Evolutionary conservation across 2,888 invertebrate genomes (phyloP), one percentile per base, ranked within the genome.

Genomic region (Coecobrya sp.): DNA sequence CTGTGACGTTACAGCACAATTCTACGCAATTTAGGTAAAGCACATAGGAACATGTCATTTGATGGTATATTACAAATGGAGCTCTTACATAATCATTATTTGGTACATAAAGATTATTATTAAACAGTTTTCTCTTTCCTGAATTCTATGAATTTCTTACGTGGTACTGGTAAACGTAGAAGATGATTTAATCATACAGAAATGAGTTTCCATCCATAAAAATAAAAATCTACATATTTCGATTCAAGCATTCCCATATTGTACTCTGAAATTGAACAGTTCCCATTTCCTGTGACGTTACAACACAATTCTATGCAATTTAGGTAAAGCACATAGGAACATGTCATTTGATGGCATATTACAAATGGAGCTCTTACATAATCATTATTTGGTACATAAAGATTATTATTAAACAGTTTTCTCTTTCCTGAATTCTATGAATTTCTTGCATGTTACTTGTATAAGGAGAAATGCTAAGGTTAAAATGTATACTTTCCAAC

Each of bases 181-280:
- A 62, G 86, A 87, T 62, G 45, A 76, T 87, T 76, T 76, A 87
- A 87, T 87, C 87, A 87, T 76, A 59, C 25, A 19, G 65, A 87
- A 87, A 87, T 87, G 87, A 86, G 73, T 19, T 68, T 73, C 55
- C 52, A 30, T 1, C 70, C 8, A 62, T 25, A 70, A 45, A 87
- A 76, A 76, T n/a, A n/a, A n/a, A n/a, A n/a, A n/a, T n/a, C 42
- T n/a, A 22, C 59, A 52, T 52, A 11, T 19, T 19, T 59, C 59
- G n/a, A n/a, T n/a, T n/a, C n/a, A n/a, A 7, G 19, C 19, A 5
- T 59, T 19, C 19, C 1, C 19, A 19, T 59, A 8, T 59, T 59
- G n/a, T 5, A 59, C 5, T n/a, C 1, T 19, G 19, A 59, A 19
- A 59, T 19, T 59, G 36, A 36, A 7, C 36, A 36, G 36, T 36